Base-by-base conservation (phyloP, 2,797 vertebrate genomes). In the Martes flavigula region DNA sequence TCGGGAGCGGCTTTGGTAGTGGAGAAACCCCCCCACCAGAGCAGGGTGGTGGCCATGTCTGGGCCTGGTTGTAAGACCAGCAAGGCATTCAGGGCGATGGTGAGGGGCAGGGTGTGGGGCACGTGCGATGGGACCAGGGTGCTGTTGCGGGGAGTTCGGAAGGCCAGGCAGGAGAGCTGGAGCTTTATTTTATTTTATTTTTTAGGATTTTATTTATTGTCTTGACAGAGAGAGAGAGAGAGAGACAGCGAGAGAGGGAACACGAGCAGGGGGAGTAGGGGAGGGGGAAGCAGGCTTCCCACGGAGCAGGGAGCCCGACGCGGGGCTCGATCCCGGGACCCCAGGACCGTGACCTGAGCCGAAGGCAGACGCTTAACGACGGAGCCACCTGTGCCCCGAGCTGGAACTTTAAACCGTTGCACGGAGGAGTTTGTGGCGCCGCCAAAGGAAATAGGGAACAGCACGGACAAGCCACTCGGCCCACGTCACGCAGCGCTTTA, bases 1-100 rank as follows among this genome's bases (percentile, higher is more conserved):
- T 2, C 1, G 5, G 32, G 40, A 60, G 4, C 1, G 0, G 73
- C 0, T 0, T 1, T 21, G 35, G 0, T 0, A 2, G 6, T 5
- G 13, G 43, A 66, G 56, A 83, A 6, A 15, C 5, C 7, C 43
- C 12, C 0, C 3, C 0, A 20, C 0, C 2, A 38, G 48, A 66
- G 51, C n/a, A 27, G 32, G 48, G 17, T 8, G 64, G 40, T 1
- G 60, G 38, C 11, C 0, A 0, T 2, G 3, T 17, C 70, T 15
- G 60, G 85, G 32, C 25, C 82, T 43, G 27, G 60, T 23, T 58
- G 46, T 46, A 81, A 54, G 81, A 10, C 14, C 10, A 1, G 11
- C 1, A 6, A 43, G 30, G 70, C 2, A 1, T 14, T 15, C 4
- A 3, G 73, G 75, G n/a, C 0, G 1, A 21, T 7, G 1, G 11